phyloP scores from a whole-genome alignment of 2,888 invertebrate genomes.

The Macroteleia sp. region DNA sequence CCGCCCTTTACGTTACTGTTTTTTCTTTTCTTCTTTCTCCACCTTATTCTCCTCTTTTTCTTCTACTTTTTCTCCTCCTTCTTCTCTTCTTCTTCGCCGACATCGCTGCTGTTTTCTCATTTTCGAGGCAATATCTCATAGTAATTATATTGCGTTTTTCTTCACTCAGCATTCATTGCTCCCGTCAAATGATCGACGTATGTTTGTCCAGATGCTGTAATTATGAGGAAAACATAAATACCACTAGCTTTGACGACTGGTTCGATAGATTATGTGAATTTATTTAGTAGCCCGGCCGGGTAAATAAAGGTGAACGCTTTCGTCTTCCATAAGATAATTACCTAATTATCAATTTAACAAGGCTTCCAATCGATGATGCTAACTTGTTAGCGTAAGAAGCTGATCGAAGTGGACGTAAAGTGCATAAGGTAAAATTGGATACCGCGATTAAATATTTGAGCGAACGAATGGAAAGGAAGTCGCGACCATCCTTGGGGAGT shows the following conservation, averaged over 20 bases:
- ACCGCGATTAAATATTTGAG: slow-evolving; percentile 79
- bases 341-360: slow-evolving; percentile 48
- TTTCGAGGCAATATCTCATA: slow-evolving; percentile 66
- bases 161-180: slow-evolving; percentile 63
- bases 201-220: slow-evolving; percentile 37
- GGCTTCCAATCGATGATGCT: slow-evolving; percentile 34
- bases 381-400: slow-evolving; percentile 61
- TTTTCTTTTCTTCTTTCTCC: slow-evolving; percentile 15
- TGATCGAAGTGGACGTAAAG: slow-evolving; percentile 54
- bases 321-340: slow-evolving; percentile 29
- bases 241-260: background rate
- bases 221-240: slow-evolving; percentile 1
- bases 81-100: slow-evolving; percentile 30
- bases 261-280: slow-evolving; percentile 11
- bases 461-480: slow-evolving; percentile 73
- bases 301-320: slow-evolving; percentile 20
- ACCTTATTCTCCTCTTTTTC: slow-evolving; percentile 4
- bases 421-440: slow-evolving; percentile 76
- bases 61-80: slow-evolving; percentile 29
- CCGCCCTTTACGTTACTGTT: slow-evolving; percentile 61
- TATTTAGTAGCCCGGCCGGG: background rate
- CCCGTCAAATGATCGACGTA: slow-evolving; percentile 10
- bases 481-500: slow-evolving; percentile 74
- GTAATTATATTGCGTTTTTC: slow-evolving; percentile 71
- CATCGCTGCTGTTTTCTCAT: slow-evolving; percentile 24